Evolutionary conservation across 2,797 vertebrate genomes (phyloP), one percentile per base, ranked within the genome.

Genomic region (Cyprinodon diabolis): DNA sequence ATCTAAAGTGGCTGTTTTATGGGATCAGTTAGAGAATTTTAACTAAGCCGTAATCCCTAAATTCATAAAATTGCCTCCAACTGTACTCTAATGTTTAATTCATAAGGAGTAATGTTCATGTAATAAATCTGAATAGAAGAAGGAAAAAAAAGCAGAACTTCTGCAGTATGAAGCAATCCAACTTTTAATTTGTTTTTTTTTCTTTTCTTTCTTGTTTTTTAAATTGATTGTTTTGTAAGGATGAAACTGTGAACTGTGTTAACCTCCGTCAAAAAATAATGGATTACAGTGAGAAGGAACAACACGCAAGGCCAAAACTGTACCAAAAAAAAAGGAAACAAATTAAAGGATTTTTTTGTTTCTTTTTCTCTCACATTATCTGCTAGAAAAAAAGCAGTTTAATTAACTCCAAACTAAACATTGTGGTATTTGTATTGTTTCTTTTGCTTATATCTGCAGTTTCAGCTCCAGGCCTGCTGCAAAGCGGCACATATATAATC

Each of bases 11-110:
- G 71, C 70, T 87, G 78, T 81, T 92, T 93, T 89, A 90, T 91
- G 79, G 75, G 75, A 86, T 89, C 84, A 80, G 84, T 92, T 89
- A 47, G 69, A 91, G 71, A 89, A 87, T 79, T 86, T 84, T 82
- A 89, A 87, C 84, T 71, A 79, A 89, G 87, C 81, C 63, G 86
- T 92, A 86, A 88, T 91, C 79, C 81, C 73, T 81, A 84, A 83
- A 85, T 90, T 89, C 79, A 85, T 87, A 70, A 90, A 86, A 88
- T 83, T 85, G 79, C 91, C 75, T 91, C 75, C 52, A 88, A 90
- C 91, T 88, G 77, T 69, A 87, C 66, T 35, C 7, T 2, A 65
- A 86, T 91, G 89, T 93, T 91, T 90, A 87, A 92, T 94, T 92
- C 86, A 91, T 92, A 83, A 92, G 86, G 66, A 76, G 72, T 74